Base-by-base conservation (phyloP, 2,113 vertebrate genomes). In the Mystacornis crossleyi region DNA sequence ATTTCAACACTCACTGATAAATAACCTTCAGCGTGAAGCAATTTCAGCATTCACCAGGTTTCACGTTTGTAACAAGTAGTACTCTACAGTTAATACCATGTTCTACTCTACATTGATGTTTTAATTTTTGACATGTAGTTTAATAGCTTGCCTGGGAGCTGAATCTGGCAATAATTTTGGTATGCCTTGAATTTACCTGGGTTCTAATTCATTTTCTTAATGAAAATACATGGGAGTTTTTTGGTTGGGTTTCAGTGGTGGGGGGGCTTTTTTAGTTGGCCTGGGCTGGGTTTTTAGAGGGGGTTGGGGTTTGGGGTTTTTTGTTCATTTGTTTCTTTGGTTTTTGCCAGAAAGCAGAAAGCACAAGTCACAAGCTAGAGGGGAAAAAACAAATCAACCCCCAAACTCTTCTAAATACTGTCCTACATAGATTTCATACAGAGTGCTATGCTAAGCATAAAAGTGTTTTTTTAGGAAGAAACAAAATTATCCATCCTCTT, bases 201-300 rank as follows among this genome's bases (percentile, higher is more conserved):
- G 28, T 16, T 28, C 25, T 9, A 43, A 66, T 26, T 81, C 0
- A 20, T 81, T 69, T 81, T 74, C 25, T 16, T 50, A 45, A 87
- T 14, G 18, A 43, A 87, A 81, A 78, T 2, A 16, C 14, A 17
- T 53, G 14, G 8, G 16, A 69, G 9, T 3, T 89, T 89, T 61
- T 26, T 34, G 20, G 25, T 15, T 61, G 14, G 9, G 29, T 53
- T 81, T 25, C 29, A 33, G 12, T 29, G 7, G 8, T 14, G 24
- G 15, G 2, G 10, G 1, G 1, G 1, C 4, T 53, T 47, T 20
- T 42, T 58, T 6, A 47, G 17, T 18, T 42, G 5, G 4, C 33
- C 43, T 50, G 28, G 8, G 7, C 25, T 53, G 13, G 6, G 8
- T 12, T 21, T 72, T 45, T 45, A 17, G 12, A n/a, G 7, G 4